phyloP scores from a whole-genome alignment of 2,888 invertebrate genomes.

The Graphium colonna region DNA sequence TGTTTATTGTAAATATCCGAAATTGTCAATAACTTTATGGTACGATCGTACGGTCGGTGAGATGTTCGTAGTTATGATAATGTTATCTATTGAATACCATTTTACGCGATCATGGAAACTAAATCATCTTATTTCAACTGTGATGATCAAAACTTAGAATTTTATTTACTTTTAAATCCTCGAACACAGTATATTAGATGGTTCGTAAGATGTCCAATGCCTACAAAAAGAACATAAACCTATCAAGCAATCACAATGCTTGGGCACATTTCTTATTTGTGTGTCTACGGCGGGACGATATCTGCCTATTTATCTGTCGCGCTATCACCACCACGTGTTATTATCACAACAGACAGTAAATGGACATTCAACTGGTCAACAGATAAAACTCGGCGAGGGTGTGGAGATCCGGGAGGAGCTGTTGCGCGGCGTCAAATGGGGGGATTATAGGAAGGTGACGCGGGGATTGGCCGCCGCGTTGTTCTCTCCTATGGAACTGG shows the following conservation, averaged over 20 bases:
- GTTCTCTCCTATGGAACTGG: conserved; percentile 86
- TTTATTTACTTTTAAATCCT: too few relatives aligned
- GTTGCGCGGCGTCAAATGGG: conserved; percentile 86
- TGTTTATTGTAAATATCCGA: too few relatives aligned
- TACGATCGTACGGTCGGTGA: too few relatives aligned
- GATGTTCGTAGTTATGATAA: too few relatives aligned
- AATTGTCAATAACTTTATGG: too few relatives aligned
- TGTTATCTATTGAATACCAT: too few relatives aligned
- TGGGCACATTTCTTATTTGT: neutral
- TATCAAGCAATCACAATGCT: conserved; percentile 7
- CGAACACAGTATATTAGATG: too few relatives aligned
- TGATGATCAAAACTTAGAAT: too few relatives aligned
- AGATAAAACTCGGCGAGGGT: conserved; percentile 87
- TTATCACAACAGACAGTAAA: conserved; percentile 12
- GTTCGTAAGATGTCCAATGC: too few relatives aligned
- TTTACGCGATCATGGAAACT: too few relatives aligned
- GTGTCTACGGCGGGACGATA: conserved; percentile 13
- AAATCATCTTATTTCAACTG: too few relatives aligned
- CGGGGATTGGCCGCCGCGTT: conserved; percentile 86
- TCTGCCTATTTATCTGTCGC: conserved; percentile 19
- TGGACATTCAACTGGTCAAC: conserved; percentile 28
- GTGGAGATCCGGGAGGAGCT: conserved; percentile 86
- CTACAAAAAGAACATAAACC: too few relatives aligned
- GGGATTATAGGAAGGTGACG: conserved; percentile 86
- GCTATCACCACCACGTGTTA: conserved; percentile 23